Percentiles rank a stretch among this genome's conserved stretches.
Conservation (phyloP, 2,113 vertebrate species). For the Eclectus roratus region DNA sequence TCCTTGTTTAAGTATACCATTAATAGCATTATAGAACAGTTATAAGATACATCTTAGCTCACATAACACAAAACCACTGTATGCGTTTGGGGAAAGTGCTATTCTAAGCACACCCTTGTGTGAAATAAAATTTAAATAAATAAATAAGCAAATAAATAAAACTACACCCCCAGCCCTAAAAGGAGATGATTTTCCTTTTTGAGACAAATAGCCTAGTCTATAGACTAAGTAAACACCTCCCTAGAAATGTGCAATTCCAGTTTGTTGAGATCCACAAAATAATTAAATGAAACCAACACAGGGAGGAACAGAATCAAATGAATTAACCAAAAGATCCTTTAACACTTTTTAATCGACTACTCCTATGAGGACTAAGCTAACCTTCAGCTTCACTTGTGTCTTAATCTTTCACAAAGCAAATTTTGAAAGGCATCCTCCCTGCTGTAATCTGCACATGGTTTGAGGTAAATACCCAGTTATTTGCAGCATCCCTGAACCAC, state of each 20-base stretch:
- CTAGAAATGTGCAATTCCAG: not conserved
- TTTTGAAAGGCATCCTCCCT: not conserved
- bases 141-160: not conserved
- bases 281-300: not conserved
- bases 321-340: not conserved
- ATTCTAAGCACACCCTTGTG: not conserved
- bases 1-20: not conserved
- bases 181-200: not conserved
- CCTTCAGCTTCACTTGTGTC: not conserved
- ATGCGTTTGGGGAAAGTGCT: not conserved
- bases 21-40: not conserved
- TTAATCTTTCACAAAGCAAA: not conserved
- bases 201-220: not conserved
- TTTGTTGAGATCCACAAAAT: not conserved
- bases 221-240: not conserved
- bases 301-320: not conserved
- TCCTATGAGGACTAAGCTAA: not conserved
- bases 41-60: not conserved
- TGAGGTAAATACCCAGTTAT: constrained; percentile 13
- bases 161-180: not conserved
- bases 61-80: not conserved
- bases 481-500: constrained; percentile 3
- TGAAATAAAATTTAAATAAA: not conserved
- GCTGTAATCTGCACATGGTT: not conserved
- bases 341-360: not conserved